Evolutionary conservation across 2,797 vertebrate species (phyloP), one percentile per base, ranked within the genome.

Genomic region (Xerus rutilus): DNA sequence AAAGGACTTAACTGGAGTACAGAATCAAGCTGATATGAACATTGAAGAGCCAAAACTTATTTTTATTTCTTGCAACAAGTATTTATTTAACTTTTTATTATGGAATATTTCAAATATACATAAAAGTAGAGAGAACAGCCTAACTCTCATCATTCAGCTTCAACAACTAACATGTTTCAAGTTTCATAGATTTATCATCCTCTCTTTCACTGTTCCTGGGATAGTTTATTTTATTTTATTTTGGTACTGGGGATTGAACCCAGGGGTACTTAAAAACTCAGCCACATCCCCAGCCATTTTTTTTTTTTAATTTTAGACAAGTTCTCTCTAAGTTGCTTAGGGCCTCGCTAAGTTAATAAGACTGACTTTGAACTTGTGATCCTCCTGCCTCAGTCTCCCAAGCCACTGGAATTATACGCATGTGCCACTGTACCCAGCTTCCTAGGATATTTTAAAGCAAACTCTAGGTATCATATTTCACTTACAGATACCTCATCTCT

Each of bases 21-120:
- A 96, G 89, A 88, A 93, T 87, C 95, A 73, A 95, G 81, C 47
- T 91, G 88, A 89, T 62, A 59, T 30, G 88, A 94, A 92, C 59
- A 86, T 35, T 9, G n/a, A 57, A 35, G 67, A 86, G 88, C 76
- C 89, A 96, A 93, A 89, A 92, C 81, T 1, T 88, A 65, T 67
- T 89, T 91, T 89, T 95, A 70, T 81, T 96, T 87, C 79, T 91
- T 96, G 91, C 74, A 95, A 85, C 32, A 57, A 83, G 84, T 81
- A 96, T 94, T 95, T 89, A 87, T 65, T 94, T 95, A 95, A 84
- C 54, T 85, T 96, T 86, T 96, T 95, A 94, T 92, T 89, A 76
- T 73, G 49, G 64, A 93, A 69, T 91, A 96, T 96, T 95, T 97
- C 54, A 96, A 69, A 93, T 91, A 84, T 47, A 94, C 62, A 67